These are phyloP conservation scores for Oophaga pumilio DNA, from an alignment of 2,113 vertebrate species.

Conservation along the genomic window DNA sequence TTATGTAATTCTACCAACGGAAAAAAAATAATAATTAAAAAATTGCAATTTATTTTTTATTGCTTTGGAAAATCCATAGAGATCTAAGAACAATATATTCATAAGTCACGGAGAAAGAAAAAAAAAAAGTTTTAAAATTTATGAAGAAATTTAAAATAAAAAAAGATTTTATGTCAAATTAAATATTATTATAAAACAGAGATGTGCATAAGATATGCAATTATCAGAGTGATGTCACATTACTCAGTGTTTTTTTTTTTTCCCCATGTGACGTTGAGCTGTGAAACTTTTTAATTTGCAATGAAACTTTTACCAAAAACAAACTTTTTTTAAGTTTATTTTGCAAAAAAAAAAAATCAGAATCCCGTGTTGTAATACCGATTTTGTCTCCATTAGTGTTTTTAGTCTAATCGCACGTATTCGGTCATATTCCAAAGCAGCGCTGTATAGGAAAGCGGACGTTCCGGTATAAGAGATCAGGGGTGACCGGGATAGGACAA, in stretches of 20 bases:
- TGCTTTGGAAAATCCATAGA: constrained; percentile 79
- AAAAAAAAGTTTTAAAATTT: constrained; percentile 71
- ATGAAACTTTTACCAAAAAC: constrained; percentile 34
- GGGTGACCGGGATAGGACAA: not conserved
- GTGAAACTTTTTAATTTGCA: constrained; percentile 41
- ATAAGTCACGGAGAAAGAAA: constrained; percentile 68
- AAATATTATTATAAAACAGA: constrained; percentile 48
- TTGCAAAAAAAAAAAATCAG: not conserved
- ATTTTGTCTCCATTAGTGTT: not conserved
- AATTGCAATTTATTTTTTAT: constrained; percentile 75
- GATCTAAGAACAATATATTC: constrained; percentile 75
- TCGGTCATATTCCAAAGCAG: not conserved
- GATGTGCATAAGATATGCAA: constrained; percentile 73
- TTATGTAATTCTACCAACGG: constrained; percentile 73
- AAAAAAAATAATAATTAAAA: constrained; percentile 67
- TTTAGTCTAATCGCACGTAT: not conserved
- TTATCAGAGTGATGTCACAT: constrained; percentile 49
- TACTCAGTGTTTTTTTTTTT: not conserved
- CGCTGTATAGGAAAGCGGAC: not conserved
- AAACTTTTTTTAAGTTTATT: not conserved
- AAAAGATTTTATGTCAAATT: constrained; percentile 65
- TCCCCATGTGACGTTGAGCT: constrained; percentile 55
- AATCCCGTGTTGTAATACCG: not conserved
- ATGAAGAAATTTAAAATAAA: constrained; percentile 64
- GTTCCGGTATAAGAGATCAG: not conserved